Base-by-base conservation (phyloP, 1,140 invertebrate genomes). In the Plectrocnemia conspersa region DNA sequence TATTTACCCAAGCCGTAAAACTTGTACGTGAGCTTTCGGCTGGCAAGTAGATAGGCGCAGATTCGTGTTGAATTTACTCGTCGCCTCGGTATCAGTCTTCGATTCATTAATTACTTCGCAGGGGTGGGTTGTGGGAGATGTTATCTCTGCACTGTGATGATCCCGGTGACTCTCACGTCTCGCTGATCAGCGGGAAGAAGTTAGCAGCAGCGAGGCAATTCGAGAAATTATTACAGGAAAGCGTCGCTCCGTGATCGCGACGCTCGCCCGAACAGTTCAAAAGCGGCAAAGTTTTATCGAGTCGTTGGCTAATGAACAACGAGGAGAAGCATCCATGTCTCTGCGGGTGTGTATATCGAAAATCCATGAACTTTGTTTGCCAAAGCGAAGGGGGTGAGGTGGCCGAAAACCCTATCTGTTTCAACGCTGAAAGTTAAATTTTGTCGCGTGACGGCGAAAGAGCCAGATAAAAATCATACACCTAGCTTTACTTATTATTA, bases 141-240 rank as follows among this genome's bases (percentile, higher is more conserved):
- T 36, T 36, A 19, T 50, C 47, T 11, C n/a, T 45, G 10, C 19
- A 23, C 23, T 29, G 40, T 15, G n/a, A 54, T 47, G 42, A 54
- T 54, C 42, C 23, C 49, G 7, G 3, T 36, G 52, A 47, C 42
- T 54, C 42, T 47, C 52, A 54, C 52, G 52, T 54, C 41, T 23
- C 47, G 44, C 52, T 38, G 52, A 46, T 29, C 52, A 41, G 32
- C 22, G n/a, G 33, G 4, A 16, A 15, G 19, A 38, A 38, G 18
- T 21, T 21, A 23, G 36, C 19, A 38, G 33, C 38, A 41, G 21
- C 19, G 21, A 19, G 21, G 42, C 41, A 45, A 46, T 44, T 47
- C 32, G 22, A 24, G 42, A 54, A 54, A 47, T 54, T 54, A 54
- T 54, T 54, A 47, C 52, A 46, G 52, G 52, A 54, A 54, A 36